Percentiles rank a stretch among this genome's conserved stretches.
phyloP scores from a whole-genome alignment of 1,140 invertebrate species.

The Teleopsis dalmanni region DNA sequence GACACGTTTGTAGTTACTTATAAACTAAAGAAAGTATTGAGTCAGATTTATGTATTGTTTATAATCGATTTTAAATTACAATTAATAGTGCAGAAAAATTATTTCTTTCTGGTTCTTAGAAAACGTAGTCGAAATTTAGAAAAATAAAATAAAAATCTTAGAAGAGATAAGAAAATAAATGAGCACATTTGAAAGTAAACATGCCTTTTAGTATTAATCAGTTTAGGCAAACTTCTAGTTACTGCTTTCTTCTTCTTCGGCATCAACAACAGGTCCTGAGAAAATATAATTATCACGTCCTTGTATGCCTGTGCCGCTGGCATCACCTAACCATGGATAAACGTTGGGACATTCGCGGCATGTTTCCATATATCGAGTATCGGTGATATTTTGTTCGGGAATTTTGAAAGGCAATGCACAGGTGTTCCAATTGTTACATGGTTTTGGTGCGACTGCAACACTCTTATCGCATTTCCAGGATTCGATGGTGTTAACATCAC shows the following conservation, averaged over 20 bases:
- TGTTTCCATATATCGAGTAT: conserved; percentile 80
- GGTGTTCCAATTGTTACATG: conserved; percentile 76
- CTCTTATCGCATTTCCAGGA: conserved; percentile 74
- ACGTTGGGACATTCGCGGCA: conserved; percentile 78
- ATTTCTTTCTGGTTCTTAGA: too few species aligned
- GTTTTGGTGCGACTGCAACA: conserved; percentile 54
- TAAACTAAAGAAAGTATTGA: too few species aligned
- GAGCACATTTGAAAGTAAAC: too few species aligned
- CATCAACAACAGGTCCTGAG: not conserved
- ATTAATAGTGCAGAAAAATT: too few species aligned
- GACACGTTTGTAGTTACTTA: too few species aligned
- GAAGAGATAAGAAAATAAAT: too few species aligned
- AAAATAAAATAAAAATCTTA: too few species aligned
- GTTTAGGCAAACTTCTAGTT: too few species aligned
- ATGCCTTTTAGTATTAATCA: too few species aligned
- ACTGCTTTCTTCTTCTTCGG: not conserved
- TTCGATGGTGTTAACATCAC: conserved; percentile 60
- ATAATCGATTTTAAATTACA: too few species aligned
- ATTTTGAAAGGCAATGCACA: conserved; percentile 76
- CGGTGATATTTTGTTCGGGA: conserved; percentile 64
- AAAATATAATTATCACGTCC: conserved; percentile 72
- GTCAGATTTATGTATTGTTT: too few species aligned
- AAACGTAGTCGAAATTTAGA: too few species aligned
- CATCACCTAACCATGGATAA: conserved; percentile 57
- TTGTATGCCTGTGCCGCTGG: conserved; percentile 69